phyloP scores from a whole-genome alignment of 1,140 invertebrate species.

The Battus philenor region DNA sequence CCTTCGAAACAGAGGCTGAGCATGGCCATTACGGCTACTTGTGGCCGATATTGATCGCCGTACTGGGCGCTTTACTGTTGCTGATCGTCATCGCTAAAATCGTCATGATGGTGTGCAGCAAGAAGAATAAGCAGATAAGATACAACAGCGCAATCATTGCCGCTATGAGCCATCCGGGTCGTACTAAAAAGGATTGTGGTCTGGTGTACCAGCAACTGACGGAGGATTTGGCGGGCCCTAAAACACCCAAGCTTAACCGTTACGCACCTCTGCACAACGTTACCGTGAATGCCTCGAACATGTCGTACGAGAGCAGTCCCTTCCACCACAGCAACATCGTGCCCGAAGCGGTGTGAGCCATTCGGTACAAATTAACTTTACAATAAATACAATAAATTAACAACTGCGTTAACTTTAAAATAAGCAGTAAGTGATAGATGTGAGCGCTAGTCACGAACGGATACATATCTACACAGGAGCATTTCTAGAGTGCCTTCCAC shows the following conservation, averaged over 20 bases:
- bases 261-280: conserved; percentile 72
- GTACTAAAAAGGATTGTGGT: conserved; percentile 72
- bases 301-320: conserved; percentile 79
- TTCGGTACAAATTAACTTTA: conserved; percentile 33
- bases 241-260: conserved; percentile 77
- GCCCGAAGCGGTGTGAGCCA: conserved; percentile 77
- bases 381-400: conserved; percentile 54
- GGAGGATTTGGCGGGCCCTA: conserved; percentile 76
- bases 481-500: conserved; percentile 56
- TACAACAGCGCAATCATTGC: conserved; percentile 75
- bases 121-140: conserved; percentile 73
- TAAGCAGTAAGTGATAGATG: conserved; percentile 69
- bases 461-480: conserved; percentile 43
- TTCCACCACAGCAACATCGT: conserved; percentile 81
- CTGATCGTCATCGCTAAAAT: conserved; percentile 72
- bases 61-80: conserved; percentile 65
- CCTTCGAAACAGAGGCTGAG: conserved; percentile 46
- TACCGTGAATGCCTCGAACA: conserved; percentile 75
- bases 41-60: conserved; percentile 67
- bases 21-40: conserved; percentile 71
- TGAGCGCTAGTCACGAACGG: conserved; percentile 65
- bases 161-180: conserved; percentile 57
- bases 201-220: conserved; percentile 78
- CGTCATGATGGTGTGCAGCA: conserved; percentile 65
- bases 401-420: conserved; percentile 63